Base-by-base conservation (phyloP, 2,113 vertebrate genomes). In the Onychorhynchus coronatus region DNA sequence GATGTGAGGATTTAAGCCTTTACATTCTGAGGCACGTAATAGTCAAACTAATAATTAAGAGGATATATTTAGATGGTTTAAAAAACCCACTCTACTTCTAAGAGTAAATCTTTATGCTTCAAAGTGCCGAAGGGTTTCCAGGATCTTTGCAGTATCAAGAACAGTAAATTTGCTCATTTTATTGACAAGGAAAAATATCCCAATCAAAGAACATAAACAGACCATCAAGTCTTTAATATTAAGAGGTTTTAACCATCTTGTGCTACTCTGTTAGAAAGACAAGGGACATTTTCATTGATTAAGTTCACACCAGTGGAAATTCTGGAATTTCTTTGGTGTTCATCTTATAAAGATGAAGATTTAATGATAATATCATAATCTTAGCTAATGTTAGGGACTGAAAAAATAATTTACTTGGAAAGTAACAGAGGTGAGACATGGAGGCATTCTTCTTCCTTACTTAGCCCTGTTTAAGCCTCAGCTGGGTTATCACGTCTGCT, bases 31-130 rank as follows among this genome's bases (percentile, higher is more conserved):
- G 53, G 66, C 77, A 71, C 50, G 81, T 81, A 92, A 82, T 46
- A 92, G 83, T 92, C 72, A 93, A 91, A 58, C 84, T 84, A 91
- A 96, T 93, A 93, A 97, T 97, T 96, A 96, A 74, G 83, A 92
- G 66, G 94, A 74, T 95, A 94, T 91, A 87, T 93, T 96, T 96
- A 94, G 95, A 68, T 78, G 13, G 44, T 85, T 95, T 87, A 25
- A 94, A 95, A 96, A 89, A 5, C 6, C 33, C 59, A 44, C 76
- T 95, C 39, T 71, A 76, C 86, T 95, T 96, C 31, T 86, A 91
- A 96, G 78, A 83, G 92, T 92, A 96, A 88, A 84, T 89, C 84
- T 93, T 5, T 22, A 91, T 1, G 12, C 88, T 93, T 90, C 61
- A 87, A 94, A 96, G 46, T 79, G 84, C 78, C 3, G 0, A 94